Conservation (phyloP, 2,888 invertebrate species). For the Asteroscopus sphinx region DNA sequence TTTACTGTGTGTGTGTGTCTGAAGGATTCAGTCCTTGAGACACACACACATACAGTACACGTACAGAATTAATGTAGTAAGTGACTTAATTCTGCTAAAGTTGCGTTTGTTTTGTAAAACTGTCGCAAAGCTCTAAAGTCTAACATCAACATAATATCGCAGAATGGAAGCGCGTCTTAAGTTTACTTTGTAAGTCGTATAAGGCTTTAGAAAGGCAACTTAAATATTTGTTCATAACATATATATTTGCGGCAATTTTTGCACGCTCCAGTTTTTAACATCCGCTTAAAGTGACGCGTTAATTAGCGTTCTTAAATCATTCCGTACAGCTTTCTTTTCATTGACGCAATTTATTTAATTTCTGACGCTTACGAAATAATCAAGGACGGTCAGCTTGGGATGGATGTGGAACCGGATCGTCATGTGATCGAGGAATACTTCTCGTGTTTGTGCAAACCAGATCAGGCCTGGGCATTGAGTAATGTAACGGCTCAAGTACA, state of each 20-base stretch:
- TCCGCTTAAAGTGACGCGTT: not conserved
- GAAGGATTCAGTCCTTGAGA: no score
- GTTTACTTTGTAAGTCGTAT: no score
- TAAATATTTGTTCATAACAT: constrained; percentile 12
- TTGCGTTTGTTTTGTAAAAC: not conserved
- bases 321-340: constrained; percentile 27
- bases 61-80: no score
- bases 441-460: constrained; percentile 6
- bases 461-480: not conserved
- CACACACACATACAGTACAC: no score
- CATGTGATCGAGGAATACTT: constrained; percentile 1
- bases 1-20: no score
- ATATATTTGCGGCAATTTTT: no score
- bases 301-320: not conserved
- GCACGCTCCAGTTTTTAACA: not conserved
- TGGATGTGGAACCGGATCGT: constrained; percentile 28
- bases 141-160: no score
- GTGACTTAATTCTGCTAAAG: no score
- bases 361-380: constrained; percentile 19
- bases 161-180: not conserved
- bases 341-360: constrained; percentile 10
- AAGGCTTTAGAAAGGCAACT: constrained; percentile 25
- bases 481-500: constrained; percentile 8
- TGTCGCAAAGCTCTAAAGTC: no score
- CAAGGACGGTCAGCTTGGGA: constrained; percentile 5